phyloP scores from a whole-genome alignment of 2,888 invertebrate species.

The Brachycybe producta region DNA sequence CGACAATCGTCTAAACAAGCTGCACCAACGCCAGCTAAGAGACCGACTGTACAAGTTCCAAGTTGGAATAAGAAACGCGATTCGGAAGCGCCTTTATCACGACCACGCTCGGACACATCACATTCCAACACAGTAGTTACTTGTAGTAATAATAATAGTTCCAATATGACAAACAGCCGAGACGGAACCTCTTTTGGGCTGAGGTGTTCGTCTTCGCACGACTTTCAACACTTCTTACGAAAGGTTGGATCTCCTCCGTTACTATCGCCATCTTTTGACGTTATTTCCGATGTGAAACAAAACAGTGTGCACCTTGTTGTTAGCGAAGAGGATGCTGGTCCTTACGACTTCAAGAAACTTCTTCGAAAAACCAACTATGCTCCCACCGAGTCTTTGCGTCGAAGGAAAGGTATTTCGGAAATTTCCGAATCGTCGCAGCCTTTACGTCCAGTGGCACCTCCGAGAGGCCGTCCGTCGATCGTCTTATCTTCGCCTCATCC shows the following conservation, averaged over 20 bases:
- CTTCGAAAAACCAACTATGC: slow-evolving; percentile 49
- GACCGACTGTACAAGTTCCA: not conserved
- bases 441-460: not conserved
- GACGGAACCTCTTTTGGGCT: not conserved
- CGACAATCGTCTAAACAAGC: not conserved
- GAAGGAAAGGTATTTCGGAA: slow-evolving; percentile 15
- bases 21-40: not conserved
- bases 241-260: not conserved
- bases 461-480: not conserved
- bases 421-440: not conserved
- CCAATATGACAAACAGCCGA: not conserved
- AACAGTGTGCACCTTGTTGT: no score
- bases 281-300: no score
- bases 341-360: slow-evolving; percentile 53
- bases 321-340: slow-evolving; percentile 38
- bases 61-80: not conserved
- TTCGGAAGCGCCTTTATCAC: not conserved
- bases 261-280: not conserved
- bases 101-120: no score
- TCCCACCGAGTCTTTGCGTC: slow-evolving; percentile 52
- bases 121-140: not conserved
- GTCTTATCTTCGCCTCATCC: not conserved
- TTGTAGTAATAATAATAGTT: not conserved
- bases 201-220: not conserved
- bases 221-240: slow-evolving; percentile 6